Evolutionary conservation across 2,113 vertebrate genomes (phyloP).

Genomic region (Scortum barcoo): DNA sequence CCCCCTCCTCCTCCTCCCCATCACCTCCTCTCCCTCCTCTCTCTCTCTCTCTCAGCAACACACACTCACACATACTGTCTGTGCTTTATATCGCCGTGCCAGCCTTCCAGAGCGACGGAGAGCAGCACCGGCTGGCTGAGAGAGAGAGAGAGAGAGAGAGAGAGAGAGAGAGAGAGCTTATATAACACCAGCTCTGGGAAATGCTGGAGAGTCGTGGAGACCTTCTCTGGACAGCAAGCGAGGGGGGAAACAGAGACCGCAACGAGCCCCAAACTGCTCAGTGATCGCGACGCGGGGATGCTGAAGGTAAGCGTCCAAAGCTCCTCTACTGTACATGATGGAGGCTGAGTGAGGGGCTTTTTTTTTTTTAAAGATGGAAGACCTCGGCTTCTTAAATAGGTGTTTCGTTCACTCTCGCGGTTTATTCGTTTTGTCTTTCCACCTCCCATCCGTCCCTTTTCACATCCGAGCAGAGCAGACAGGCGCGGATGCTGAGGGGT

Average conservation of each 20-base stretch:
- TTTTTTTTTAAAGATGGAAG: conserved; percentile 76
- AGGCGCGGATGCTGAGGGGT: background rate
- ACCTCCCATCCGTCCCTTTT: background rate
- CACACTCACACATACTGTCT: conserved; percentile 42
- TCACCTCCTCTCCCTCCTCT: background rate
- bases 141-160: conserved; percentile 25
- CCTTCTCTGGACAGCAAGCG: conserved; percentile 57
- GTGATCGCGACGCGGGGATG: conserved; percentile 8
- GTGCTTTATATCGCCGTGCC: conserved; percentile 63
- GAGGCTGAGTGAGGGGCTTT: conserved; percentile 14
- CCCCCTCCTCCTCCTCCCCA: conserved; percentile 20
- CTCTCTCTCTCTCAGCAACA: background rate
- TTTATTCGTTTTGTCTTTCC: conserved; percentile 3
- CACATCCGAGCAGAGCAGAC: background rate
- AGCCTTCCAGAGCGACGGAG: conserved; percentile 59
- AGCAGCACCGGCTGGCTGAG: conserved; percentile 26
- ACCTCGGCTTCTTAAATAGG: conserved; percentile 60
- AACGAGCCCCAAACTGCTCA: conserved; percentile 17
- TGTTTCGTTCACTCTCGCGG: conserved; percentile 50
- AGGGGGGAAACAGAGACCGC: conserved; percentile 21
- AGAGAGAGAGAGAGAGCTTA: conserved; percentile 64
- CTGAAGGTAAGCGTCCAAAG: conserved; percentile 67
- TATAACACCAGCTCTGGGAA: conserved; percentile 73
- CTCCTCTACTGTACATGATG: conserved; percentile 65
- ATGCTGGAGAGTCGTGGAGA: conserved; percentile 54